A percentile compares a stretch with the other conserved stretches of the same genome.
Conservation (phyloP, 2,888 invertebrate genomes). For the Drosophila suboccidentalis region DNA sequence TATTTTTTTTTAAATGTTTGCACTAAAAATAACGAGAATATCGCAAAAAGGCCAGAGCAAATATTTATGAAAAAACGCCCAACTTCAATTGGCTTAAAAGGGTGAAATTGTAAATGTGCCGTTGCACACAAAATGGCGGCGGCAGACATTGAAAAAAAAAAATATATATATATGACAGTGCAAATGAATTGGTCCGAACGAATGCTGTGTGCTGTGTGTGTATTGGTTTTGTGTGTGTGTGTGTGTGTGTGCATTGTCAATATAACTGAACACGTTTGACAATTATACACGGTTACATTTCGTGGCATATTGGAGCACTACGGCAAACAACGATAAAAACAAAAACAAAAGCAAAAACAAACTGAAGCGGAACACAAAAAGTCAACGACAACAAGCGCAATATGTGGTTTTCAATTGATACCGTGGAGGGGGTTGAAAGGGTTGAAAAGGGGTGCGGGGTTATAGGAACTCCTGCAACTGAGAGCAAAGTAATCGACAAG, state of each 20-base stretch:
- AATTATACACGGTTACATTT: slow-evolving; percentile 79
- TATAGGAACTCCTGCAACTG: slow-evolving; percentile 26
- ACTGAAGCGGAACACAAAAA: slow-evolving; percentile 45
- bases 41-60: slow-evolving; percentile 47
- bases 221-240: slow-evolving; percentile 9
- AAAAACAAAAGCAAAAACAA: slow-evolving; percentile 11
- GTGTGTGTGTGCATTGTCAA: slow-evolving; percentile 53
- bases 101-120: slow-evolving; percentile 58
- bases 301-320: slow-evolving; percentile 73
- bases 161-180: slow-evolving; percentile 49
- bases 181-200: slow-evolving; percentile 61
- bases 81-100: slow-evolving; percentile 40
- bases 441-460: not conserved
- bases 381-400: slow-evolving; percentile 46
- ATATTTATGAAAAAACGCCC: slow-evolving; percentile 57
- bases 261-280: slow-evolving; percentile 78
- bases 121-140: slow-evolving; percentile 64
- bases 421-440: slow-evolving; percentile 13
- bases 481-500: slow-evolving; percentile 51
- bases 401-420: slow-evolving; percentile 66
- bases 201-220: slow-evolving; percentile 14
- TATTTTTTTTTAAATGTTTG: slow-evolving; percentile 38
- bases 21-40: slow-evolving; percentile 14
- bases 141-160: slow-evolving; percentile 26
- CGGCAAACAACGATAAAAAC: slow-evolving; percentile 53